These are phyloP conservation scores for Eupithecia exiguata DNA, from an alignment of 2,888 invertebrate genomes.

Conservation along the genomic window DNA sequence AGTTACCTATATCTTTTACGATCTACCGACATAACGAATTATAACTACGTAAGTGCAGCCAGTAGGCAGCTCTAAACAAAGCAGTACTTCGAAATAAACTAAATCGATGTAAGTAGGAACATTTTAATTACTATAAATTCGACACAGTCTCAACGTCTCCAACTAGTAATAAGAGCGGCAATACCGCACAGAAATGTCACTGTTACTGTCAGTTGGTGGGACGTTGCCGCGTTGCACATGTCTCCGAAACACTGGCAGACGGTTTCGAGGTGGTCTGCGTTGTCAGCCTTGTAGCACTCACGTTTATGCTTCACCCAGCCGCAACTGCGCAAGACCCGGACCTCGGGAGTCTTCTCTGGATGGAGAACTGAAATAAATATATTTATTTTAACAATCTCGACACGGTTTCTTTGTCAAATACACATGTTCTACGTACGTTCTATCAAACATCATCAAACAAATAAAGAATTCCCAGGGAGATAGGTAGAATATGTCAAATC, in stretches of 20 bases:
- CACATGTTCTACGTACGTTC: no score
- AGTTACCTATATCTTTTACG: neutral
- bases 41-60: neutral
- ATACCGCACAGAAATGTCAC: conserved; percentile 49
- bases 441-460: neutral
- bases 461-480: neutral
- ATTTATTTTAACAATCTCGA: neutral
- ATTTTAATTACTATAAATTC: neutral
- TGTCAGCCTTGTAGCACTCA: conserved; percentile 83
- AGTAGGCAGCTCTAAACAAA: neutral
- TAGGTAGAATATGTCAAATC: neutral
- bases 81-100: neutral
- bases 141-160: neutral
- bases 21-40: neutral
- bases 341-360: conserved; percentile 60
- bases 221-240: conserved; percentile 80
- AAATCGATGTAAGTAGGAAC: neutral
- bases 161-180: conserved; percentile 41
- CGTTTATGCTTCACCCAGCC: conserved; percentile 80
- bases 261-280: conserved; percentile 84
- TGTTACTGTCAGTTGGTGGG: conserved; percentile 49
- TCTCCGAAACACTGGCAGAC: conserved; percentile 85
- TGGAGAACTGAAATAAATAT: conserved; percentile 61
- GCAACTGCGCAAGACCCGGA: conserved; percentile 83
- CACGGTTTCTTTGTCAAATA: neutral